A percentile compares a stretch with the other conserved stretches of the same genome.
Evolutionary conservation across 2,113 vertebrate genomes (phyloP).

Genomic region (Triplophysa siluroides): DNA sequence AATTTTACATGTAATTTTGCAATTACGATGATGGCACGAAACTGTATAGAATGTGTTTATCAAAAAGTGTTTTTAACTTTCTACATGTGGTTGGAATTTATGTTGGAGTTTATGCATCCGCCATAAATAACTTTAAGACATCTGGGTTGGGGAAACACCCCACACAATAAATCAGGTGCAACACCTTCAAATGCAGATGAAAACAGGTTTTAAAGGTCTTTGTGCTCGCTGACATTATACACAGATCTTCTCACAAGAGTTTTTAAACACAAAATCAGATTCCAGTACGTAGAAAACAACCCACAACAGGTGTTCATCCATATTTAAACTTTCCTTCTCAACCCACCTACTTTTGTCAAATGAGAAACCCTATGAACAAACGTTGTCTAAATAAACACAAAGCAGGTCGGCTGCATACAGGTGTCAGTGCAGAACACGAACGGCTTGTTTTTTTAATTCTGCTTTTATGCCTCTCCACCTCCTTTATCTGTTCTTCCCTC

Average conservation of each 20-base stretch:
- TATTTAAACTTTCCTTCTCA: conserved; percentile 28
- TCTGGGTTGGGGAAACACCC: conserved; percentile 18
- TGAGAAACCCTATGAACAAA: conserved; percentile 9
- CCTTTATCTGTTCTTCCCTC: conserved; percentile 53
- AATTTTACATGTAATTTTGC: too few species aligned
- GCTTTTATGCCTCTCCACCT: conserved; percentile 39
- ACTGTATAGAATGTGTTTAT: too few species aligned
- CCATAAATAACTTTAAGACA: not conserved
- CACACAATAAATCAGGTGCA: conserved; percentile 18
- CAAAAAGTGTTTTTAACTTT: not conserved
- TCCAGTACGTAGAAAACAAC: not conserved
- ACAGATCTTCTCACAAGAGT: not conserved
- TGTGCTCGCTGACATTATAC: too few species aligned
- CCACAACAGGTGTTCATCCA: conserved; percentile 37
- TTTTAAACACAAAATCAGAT: not conserved
- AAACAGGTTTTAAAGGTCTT: conserved; percentile 1
- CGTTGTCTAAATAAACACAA: conserved; percentile 8
- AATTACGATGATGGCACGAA: too few species aligned
- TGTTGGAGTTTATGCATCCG: too few species aligned
- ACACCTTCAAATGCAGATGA: not conserved
- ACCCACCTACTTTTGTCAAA: conserved; percentile 31
- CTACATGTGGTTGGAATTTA: not conserved
- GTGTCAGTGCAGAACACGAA: conserved; percentile 41
- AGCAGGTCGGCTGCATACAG: conserved; percentile 16
- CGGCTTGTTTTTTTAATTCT: conserved; percentile 32